phyloP scores from a whole-genome alignment of 2,797 vertebrate genomes.

The Chaunax sp. region DNA sequence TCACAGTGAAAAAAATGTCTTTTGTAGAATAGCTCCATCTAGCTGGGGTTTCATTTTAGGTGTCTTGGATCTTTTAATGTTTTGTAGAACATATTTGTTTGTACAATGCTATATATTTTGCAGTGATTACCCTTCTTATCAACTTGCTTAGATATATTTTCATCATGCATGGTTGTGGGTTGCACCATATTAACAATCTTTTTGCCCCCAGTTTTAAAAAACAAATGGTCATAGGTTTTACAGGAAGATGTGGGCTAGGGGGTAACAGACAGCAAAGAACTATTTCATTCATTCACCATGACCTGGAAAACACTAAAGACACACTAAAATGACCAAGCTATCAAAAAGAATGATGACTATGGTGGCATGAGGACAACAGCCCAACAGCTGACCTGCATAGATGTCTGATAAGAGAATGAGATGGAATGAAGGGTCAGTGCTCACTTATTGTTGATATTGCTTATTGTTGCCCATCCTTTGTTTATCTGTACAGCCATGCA shows the following conservation, averaged over 20 bases:
- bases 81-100: too few relatives aligned
- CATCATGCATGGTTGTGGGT: too few relatives aligned
- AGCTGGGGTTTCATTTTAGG: too few relatives aligned
- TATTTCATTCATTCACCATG: conserved; percentile 54
- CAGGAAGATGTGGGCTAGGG: conserved; percentile 19
- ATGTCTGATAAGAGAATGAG: conserved; percentile 31
- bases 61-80: too few relatives aligned
- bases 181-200: neutral
- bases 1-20: too few relatives aligned
- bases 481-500: conserved; percentile 28
- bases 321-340: conserved; percentile 56
- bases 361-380: conserved; percentile 47
- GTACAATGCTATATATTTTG: too few relatives aligned
- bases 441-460: conserved; percentile 52
- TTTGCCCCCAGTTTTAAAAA: neutral
- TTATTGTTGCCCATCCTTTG: conserved; percentile 50
- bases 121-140: too few relatives aligned
- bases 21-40: too few relatives aligned
- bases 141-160: too few relatives aligned
- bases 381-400: conserved; percentile 72
- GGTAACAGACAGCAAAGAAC: conserved; percentile 2
- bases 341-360: conserved; percentile 44
- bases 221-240: neutral
- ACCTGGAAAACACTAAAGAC: conserved; percentile 75
- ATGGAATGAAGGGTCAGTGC: conserved; percentile 30